Evolutionary conservation across 2,888 invertebrate genomes (phyloP).

Genomic region (Electrophaes corylata): DNA sequence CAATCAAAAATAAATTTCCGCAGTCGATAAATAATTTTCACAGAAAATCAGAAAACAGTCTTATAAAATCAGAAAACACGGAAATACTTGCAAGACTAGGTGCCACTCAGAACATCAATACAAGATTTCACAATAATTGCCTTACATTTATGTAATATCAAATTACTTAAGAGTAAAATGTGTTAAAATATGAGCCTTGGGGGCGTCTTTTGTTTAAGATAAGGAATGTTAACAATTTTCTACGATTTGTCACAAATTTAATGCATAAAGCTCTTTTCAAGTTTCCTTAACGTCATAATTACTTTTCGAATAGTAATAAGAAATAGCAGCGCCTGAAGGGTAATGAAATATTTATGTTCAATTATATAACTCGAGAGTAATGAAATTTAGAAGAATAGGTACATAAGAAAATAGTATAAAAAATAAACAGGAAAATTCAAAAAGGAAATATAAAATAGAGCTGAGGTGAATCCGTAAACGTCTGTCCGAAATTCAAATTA

Average conservation of each 20-base stretch:
- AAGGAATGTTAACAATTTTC: slow-evolving; percentile 49
- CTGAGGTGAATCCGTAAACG: slow-evolving; percentile 16
- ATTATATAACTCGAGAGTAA: neutral
- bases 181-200: slow-evolving; percentile 50
- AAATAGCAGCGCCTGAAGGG: neutral
- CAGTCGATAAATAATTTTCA: slow-evolving; percentile 46
- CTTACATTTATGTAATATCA: slow-evolving; percentile 57
- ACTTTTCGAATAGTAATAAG: slow-evolving; percentile 1
- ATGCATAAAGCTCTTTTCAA: slow-evolving; percentile 17
- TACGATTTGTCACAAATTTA: slow-evolving; percentile 32
- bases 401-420: slow-evolving; percentile 16
- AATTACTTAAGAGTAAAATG: slow-evolving; percentile 43
- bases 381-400: neutral
- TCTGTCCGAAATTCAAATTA: slow-evolving; percentile 15
- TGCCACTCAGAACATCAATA: slow-evolving; percentile 58
- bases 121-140: slow-evolving; percentile 46
- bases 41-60: slow-evolving; percentile 68
- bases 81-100: slow-evolving; percentile 68
- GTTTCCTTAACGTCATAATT: slow-evolving; percentile 11
- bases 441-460: slow-evolving; percentile 30
- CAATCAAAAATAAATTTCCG: slow-evolving; percentile 35
- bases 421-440: slow-evolving; percentile 28
- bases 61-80: slow-evolving; percentile 60
- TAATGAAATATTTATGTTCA: neutral
- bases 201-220: slow-evolving; percentile 55